Base-by-base conservation (phyloP, 2,888 invertebrate genomes). In the Leucozona laternaria region DNA sequence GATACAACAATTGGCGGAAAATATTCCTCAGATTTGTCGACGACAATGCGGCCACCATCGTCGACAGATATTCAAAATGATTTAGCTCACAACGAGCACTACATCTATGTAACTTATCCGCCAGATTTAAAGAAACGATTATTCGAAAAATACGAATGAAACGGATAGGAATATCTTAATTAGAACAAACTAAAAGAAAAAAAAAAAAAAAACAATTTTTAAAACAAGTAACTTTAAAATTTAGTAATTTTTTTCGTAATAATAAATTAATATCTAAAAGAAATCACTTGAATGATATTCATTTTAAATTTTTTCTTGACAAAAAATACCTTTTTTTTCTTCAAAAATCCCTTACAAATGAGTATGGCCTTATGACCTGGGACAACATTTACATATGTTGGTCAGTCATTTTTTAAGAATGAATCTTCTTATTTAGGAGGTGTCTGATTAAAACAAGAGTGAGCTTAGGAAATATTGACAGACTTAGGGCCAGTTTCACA, bases 51-150 rank as follows among this genome's bases (percentile, higher is more conserved):
- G 66, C 90, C 89, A 85, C 91, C 92, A 72, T 89, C 91, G 88
- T 91, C 92, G 37, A 90, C 91, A 82, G 91, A 94, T 79, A 90
- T 91, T 90, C 90, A 94, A 93, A 91, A 91, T 90, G 94, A 94
- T 90, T 90, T 92, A 81, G 94, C 94, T 81, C 94, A 94, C 90
- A 95, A 95, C 91, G 96, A 96, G 92, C 96, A 96, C 91, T 97
- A 97, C 92, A 97, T 97, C 90, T 97, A 97, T 93, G 97, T 97
- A 89, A 96, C 96, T 72, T 97, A 97, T 94, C 97, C 97, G 89
- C 97, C 97, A 48, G 97, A 97, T 92, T 94, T 97, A 88, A 97
- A 97, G 93, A 95, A 97, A 90, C 94, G 97, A 88, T 94, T 97
- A 90, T 94, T 97, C 89, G 97, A 97, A 93, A 91, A 91, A 88